phyloP scores from a whole-genome alignment of 2,113 vertebrate genomes.

The Strix uralensis region DNA sequence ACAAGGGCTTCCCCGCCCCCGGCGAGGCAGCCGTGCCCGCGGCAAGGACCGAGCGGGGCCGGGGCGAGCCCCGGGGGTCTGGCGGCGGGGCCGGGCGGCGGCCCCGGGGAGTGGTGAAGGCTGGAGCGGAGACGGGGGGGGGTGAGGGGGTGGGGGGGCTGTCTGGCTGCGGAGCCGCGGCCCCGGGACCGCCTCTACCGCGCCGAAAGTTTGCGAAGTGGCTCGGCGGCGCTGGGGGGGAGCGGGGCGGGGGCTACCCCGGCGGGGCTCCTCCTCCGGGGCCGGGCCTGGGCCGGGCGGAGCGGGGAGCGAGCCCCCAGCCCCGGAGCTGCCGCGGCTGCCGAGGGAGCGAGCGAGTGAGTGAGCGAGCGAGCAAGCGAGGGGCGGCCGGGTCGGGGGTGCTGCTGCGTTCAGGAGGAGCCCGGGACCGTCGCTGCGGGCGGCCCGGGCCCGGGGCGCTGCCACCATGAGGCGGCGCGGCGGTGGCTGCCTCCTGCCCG shows the following conservation, averaged over 20 bases:
- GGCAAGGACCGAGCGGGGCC: not conserved
- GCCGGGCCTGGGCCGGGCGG: constrained; percentile 63
- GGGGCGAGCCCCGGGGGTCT: not conserved
- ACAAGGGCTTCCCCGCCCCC: not conserved
- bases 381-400: not conserved
- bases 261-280: constrained; percentile 57
- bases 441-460: not conserved
- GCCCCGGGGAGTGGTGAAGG: not conserved
- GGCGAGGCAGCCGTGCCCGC: not conserved
- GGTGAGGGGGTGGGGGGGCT: not conserved
- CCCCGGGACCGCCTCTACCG: not conserved
- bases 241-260: constrained; percentile 46
- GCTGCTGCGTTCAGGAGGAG: not conserved
- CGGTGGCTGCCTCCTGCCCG: constrained; percentile 28
- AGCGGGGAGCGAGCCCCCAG: constrained; percentile 51
- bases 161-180: not conserved
- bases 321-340: constrained; percentile 43
- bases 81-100: not conserved
- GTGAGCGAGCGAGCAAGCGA: not conserved
- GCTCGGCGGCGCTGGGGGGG: not conserved
- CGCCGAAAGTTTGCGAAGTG: not conserved
- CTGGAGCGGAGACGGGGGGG: too few relatives aligned
- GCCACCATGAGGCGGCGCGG: constrained; percentile 69
- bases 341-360: not conserved
- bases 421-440: not conserved